Base-by-base conservation (phyloP, 2,113 vertebrate genomes). In the Pseudorasbora parva region DNA sequence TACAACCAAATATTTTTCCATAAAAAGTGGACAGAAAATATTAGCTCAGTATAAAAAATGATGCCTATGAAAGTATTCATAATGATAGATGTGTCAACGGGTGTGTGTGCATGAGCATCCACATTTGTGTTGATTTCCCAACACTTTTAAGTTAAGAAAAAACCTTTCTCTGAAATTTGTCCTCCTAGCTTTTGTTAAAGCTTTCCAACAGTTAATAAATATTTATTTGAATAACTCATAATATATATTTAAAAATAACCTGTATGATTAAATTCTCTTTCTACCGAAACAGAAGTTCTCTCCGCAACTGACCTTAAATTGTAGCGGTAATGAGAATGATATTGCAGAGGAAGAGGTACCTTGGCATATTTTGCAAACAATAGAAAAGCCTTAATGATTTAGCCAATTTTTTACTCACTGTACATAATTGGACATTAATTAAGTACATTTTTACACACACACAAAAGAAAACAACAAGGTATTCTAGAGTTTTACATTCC, bases 281-380 rank as follows among this genome's bases (percentile, higher is more conserved):
- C n/a, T n/a, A 8, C 51, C 17, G 19, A 56, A 56, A 56, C 51
- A 56, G 17, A 56, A 54, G 51, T 54, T 54, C 51, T 54, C 51
- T 37, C n/a, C 23, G 33, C 68, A 82, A 82, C 81, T 82, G 68
- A 10, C 6, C 19, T 82, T 82, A 82, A 73, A 82, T 82, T 3
- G 68, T 56, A 14, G 49, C 49, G 21, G 81, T 73, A 73, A 56
- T 59, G 81, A 73, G 81, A 82, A 82, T 82, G 41, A 43, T 71
- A 68, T 73, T 82, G 68, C 30, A 27, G 68, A 82, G 51, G 81
- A 82, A 73, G 81, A 82, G 81, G 51, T 41, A 43, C 68, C 68
- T 23, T 41, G 45, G 81, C 8, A 82, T 82, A 54, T 82, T 82
- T 82, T 73, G 17, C 15, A 19, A 54, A 54, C 51, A 54, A 54